Percentiles rank a stretch among this genome's conserved stretches.
phyloP scores from a whole-genome alignment of 1,140 invertebrate genomes.

The Bombus confusus region DNA sequence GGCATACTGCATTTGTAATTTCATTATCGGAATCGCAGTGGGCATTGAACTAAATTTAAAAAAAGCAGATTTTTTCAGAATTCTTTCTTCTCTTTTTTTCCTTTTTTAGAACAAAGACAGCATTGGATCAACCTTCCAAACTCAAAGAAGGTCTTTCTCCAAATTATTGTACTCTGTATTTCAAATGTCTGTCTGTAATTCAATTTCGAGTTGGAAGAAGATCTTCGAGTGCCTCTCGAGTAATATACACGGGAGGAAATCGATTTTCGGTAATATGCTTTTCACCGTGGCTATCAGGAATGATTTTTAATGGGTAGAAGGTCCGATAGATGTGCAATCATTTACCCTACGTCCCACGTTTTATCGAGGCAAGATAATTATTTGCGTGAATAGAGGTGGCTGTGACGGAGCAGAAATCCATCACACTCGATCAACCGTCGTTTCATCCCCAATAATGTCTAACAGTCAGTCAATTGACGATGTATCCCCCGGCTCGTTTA shows the following conservation, averaged over 20 bases:
- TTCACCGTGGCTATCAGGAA: background rate
- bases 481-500: background rate
- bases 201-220: no score
- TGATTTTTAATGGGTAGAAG: background rate
- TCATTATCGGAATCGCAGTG: no score
- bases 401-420: slow-evolving; percentile 6
- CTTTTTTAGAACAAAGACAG: no score
- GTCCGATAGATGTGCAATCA: background rate
- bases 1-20: no score
- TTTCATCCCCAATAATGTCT: background rate
- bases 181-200: no score
- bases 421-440: slow-evolving; percentile 23
- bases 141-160: no score
- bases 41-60: no score
- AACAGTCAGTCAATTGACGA: slow-evolving; percentile 19
- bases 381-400: slow-evolving; percentile 13
- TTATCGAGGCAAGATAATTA: slow-evolving; percentile 6
- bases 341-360: background rate
- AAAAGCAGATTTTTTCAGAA: no score
- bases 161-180: no score
- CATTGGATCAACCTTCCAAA: no score
- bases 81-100: no score
- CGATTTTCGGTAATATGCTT: background rate
- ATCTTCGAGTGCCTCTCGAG: no score
- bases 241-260: background rate